Evolutionary conservation across 1,140 invertebrate species (phyloP).

Genomic region (Trypoxylus dichotomus): DNA sequence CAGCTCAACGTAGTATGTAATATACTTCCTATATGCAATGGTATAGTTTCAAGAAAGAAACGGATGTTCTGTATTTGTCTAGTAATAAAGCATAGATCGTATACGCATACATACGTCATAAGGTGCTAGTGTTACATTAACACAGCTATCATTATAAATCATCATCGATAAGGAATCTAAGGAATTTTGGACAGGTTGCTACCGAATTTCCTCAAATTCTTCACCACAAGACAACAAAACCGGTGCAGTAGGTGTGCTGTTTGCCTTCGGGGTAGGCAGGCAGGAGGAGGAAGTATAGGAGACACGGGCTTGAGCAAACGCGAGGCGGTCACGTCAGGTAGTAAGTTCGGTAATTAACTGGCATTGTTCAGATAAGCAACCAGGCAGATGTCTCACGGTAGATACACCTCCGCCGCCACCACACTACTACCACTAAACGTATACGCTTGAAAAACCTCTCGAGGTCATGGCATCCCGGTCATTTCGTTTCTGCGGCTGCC

Average conservation of each 20-base stretch:
- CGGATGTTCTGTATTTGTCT: no score
- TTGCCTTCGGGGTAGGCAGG: not conserved
- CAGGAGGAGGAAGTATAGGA: conserved; percentile 1
- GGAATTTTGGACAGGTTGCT: conserved; percentile 14
- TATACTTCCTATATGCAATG: no score
- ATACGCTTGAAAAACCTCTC: not conserved
- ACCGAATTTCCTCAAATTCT: conserved; percentile 23
- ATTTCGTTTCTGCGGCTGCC: not conserved
- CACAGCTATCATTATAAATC: not conserved
- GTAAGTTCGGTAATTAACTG: conserved; percentile 46
- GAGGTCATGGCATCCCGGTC: conserved; percentile 19
- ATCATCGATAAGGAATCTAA: not conserved
- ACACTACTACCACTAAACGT: not conserved
- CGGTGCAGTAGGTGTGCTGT: conserved; percentile 11
- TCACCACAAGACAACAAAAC: not conserved
- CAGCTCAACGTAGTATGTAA: no score
- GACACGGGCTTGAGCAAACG: conserved; percentile 39
- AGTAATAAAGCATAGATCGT: no score
- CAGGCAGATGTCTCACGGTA: conserved; percentile 36
- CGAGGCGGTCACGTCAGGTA: conserved; percentile 44
- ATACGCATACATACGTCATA: no score
- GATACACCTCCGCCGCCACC: conserved; percentile 7
- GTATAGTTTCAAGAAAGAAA: no score
- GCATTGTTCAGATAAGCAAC: conserved; percentile 46
- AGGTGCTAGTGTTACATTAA: no score